phyloP scores from a whole-genome alignment of 2,113 vertebrate genomes.

The Smithornis capensis region DNA sequence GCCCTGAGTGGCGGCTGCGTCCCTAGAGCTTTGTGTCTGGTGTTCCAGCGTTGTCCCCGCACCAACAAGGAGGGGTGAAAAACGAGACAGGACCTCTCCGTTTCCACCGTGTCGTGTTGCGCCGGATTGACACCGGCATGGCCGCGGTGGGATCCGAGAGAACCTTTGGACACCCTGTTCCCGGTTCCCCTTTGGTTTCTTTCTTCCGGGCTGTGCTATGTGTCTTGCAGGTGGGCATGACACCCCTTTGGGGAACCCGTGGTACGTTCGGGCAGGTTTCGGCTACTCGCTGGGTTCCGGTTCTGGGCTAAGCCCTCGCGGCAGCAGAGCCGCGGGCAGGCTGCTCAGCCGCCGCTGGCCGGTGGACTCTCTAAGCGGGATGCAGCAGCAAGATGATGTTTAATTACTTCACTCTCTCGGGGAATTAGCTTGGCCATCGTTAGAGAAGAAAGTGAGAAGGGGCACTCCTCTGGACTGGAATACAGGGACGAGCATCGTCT shows the following conservation, averaged over 20 bases:
- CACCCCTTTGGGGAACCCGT: neutral
- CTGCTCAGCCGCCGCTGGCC: neutral
- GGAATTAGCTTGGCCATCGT: neutral
- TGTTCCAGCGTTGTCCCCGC: no score
- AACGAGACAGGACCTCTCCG: neutral
- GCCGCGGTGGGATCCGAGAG: neutral
- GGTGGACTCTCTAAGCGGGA: neutral
- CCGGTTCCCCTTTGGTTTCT: neutral
- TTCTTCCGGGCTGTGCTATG: neutral
- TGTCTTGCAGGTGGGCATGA: neutral
- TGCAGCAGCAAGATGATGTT: neutral
- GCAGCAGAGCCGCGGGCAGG: neutral
- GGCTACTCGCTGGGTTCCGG: neutral
- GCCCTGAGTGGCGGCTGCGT: neutral
- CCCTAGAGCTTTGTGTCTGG: neutral
- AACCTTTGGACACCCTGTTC: neutral
- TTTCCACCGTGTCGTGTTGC: neutral
- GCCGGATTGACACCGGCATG: neutral
- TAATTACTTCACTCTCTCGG: neutral
- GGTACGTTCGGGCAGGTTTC: neutral
- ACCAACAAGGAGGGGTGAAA: neutral
- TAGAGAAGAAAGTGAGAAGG: neutral
- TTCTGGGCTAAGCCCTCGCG: neutral
- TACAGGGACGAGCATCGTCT: neutral
- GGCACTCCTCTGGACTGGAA: neutral